Evolutionary conservation across 2,888 invertebrate species (phyloP), one percentile per base, ranked within the genome.

Genomic region (Melieria picta): DNA sequence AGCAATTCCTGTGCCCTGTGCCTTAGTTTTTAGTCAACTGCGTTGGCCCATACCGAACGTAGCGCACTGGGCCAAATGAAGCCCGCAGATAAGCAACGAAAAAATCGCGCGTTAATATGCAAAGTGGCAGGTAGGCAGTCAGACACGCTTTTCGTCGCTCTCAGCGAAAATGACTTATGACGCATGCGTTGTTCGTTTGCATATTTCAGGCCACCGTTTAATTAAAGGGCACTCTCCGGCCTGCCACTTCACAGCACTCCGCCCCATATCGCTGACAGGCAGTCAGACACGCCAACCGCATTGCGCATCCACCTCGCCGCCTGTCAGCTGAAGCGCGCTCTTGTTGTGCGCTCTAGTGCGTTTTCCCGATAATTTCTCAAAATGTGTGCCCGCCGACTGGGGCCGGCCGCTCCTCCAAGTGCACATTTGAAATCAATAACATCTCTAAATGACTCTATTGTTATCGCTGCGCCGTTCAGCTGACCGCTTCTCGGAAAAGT

Each of bases 171-270:
- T 85, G 84, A 85, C 82, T 84, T 85, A 85, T 85, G 84, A 84
- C 79, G 78, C 79, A 81, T 81, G 80, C 74, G 75, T 52, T 30
- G 46, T 84, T 82, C 78, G 80, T 85, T 85, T 85, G 85, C 86
- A 85, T 86, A 86, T 85, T 85, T 85, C 83, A 84, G 84, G 85
- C 85, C 85, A 85, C 85, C 79, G 85, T 85, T 85, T 85, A 85
- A 85, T 86, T 85, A 85, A 83, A 83, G 84, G 84, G 75, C 76
- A 66, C 58, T 58, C 70, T 66, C 72, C 55, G 62, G 62, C 62
- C 75, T 64, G 50, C 77, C 79, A 80, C 81, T 81, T 80, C 30
- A 30, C 30, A 30, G 30, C 30, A 30, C 30, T 30, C 30, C 30
- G 30, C 30, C 30, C 30, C 30, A 30, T 30, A 30, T 30, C 30